Conservation (phyloP, 2,797 vertebrate species). For the Acanthiza pusilla region DNA sequence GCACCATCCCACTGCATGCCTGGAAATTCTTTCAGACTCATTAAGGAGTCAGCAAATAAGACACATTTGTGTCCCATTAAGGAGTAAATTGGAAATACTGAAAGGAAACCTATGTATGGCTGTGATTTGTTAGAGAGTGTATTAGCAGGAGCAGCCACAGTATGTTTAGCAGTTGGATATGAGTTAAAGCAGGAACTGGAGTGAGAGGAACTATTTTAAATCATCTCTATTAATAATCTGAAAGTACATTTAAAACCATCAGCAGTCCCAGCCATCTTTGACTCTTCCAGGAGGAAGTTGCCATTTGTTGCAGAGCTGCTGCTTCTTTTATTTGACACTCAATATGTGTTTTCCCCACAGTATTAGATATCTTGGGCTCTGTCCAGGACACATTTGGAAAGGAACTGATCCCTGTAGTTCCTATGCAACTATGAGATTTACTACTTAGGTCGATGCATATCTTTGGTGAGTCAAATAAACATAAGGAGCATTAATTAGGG, state of each 20-base stretch:
- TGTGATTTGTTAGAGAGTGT: neutral
- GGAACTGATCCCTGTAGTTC: slow-evolving; percentile 37
- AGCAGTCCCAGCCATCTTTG: neutral
- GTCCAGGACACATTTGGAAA: slow-evolving; percentile 56
- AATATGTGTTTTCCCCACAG: slow-evolving; percentile 60
- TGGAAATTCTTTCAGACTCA: neutral
- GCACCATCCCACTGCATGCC: neutral
- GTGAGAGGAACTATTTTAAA: slow-evolving; percentile 43
- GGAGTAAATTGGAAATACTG: slow-evolving; percentile 14
- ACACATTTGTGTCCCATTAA: slow-evolving; percentile 21
- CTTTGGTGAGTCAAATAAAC: slow-evolving; percentile 28
- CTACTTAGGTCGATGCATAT: neutral
- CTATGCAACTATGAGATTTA: slow-evolving; percentile 43
- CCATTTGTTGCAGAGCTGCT: slow-evolving; percentile 34
- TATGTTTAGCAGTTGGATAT: neutral
- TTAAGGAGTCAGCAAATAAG: slow-evolving; percentile 12
- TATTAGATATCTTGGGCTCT: slow-evolving; percentile 43
- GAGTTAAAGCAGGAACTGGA: slow-evolving; percentile 28
- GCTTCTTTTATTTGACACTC: slow-evolving; percentile 51
- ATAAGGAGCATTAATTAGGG: slow-evolving; percentile 6
- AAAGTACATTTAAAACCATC: slow-evolving; percentile 30
- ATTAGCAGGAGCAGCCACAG: slow-evolving; percentile 14
- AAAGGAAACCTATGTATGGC: neutral
- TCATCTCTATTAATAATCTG: slow-evolving; percentile 45
- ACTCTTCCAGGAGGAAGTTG: slow-evolving; percentile 59